Evolutionary conservation across 2,113 vertebrate species (phyloP), one percentile per base, ranked within the genome.

Genomic region (Corapipo altera): DNA sequence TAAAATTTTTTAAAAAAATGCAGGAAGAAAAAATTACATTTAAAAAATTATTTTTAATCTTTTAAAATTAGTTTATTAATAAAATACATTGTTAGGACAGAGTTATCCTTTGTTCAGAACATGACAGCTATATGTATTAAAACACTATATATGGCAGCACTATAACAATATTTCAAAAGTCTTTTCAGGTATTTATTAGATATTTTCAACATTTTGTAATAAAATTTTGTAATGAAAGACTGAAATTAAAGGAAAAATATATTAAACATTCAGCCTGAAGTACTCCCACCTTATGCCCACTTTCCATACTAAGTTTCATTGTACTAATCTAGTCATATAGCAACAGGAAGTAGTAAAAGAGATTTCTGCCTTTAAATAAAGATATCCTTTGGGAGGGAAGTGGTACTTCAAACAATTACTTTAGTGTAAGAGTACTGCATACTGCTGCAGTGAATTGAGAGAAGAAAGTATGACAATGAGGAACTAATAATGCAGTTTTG

Each of bases 351-450:
- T 22, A 62, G 37, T 58, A 55, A 93, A 88, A 89, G 12, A 85
- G n/a, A 87, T 69, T 81, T 87, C 49, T 89, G n/a, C 12, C 81
- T 73, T 89, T 94, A 93, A 82, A 58, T 15, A 49, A 74, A 75
- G 13, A 55, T 58, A 72, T 65, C 43, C 23, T 62, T 79, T 51
- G 49, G 26, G 78, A 89, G 37, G 70, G 91, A 93, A 79, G 89
- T 30, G 6, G 6, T 76, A 76, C 44, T 91, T 94, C 51, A 85
- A 44, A 79, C 16, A 9, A 39, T 32, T 76, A 11, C 11, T 88
- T 85, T 82, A n/a, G n/a, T 49, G 26, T 65, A 41, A 84, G 33
- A 52, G 9, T 61, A 39, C 41, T 87, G 57, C 10, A 58, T 13
- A 75, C 49, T 24, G 20, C 26, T 91, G 55, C n/a, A 88, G 58